These are phyloP conservation scores for Epirrita christyi DNA, from an alignment of 2,888 invertebrate genomes.

Conservation along the genomic window DNA sequence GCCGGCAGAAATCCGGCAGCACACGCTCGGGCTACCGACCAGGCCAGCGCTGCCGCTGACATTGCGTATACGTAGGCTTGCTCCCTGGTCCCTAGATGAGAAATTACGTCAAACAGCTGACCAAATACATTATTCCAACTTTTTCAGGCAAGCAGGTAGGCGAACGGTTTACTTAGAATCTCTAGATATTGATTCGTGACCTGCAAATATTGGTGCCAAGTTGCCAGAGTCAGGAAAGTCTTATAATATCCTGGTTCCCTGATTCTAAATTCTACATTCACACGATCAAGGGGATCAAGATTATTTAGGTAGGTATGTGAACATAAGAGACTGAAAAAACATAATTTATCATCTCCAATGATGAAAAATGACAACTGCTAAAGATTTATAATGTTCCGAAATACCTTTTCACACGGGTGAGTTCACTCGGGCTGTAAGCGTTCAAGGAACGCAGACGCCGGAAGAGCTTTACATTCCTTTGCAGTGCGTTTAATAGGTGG, in stretches of 20 bases:
- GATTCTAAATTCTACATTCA: no score
- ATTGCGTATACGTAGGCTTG: constrained; percentile 94
- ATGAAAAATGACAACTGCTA: constrained; percentile 8
- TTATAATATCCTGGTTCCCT: no score
- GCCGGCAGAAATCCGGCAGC: constrained; percentile 89
- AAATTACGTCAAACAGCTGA: background rate
- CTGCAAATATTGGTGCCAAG: no score
- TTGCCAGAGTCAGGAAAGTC: no score
- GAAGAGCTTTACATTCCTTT: constrained; percentile 30
- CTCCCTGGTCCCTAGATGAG: constrained; percentile 90
- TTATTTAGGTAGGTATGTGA: no score
- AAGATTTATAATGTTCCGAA: constrained; percentile 8
- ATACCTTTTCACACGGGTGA: constrained; percentile 19
- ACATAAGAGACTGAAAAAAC: no score
- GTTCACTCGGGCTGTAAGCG: constrained; percentile 16
- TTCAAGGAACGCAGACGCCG: constrained; percentile 26
- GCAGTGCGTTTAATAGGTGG: constrained; percentile 29
- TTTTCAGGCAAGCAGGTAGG: background rate
- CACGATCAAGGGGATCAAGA: no score
- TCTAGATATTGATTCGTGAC: no score
- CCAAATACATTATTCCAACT: background rate
- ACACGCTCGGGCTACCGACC: constrained; percentile 91
- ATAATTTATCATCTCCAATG: background rate
- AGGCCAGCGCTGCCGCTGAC: constrained; percentile 91
- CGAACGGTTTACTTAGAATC: background rate